Base-by-base conservation (phyloP, 2,888 invertebrate species). In the Cerastis rubricosa region DNA sequence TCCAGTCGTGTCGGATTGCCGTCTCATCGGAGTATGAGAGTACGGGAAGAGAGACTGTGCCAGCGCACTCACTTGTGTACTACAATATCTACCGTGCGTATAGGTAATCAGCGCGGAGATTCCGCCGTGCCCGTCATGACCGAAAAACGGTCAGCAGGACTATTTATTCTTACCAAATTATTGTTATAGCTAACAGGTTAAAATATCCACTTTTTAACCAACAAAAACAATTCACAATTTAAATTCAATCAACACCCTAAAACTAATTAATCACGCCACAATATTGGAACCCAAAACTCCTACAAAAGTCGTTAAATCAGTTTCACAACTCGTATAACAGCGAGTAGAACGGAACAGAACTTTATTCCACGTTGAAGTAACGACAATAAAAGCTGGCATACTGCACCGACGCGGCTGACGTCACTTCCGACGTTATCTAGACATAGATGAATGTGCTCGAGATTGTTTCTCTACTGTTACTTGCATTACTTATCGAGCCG, bases 371-470 rank as follows among this genome's bases (percentile, higher is more conserved):
- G 66, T 67, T 85, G 74, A 79, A 85, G 76, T 76, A 83, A 76
- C 69, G 78, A 86, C 85, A 85, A 85, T 87, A 87, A 85, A 85
- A 85, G 74, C 74, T 76, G 79, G 84, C 83, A 87, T 77, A 88
- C 77, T 82, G 81, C 77, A 77, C 73, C 70, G 80, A 80, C 80
- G 71, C 68, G 71, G 72, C 68, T 86, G 88, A 59, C 57, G 57
- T 17, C 3, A 8, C 14, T 43, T 64, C 43, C 89, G 90, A 92
- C 90, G 85, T 81, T 89, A 91, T 90, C 91, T 90, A 80, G 93
- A 93, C 93, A 83, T 82, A 88, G 93, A 93, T 90, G 90, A 93
- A 94, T 93, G 93, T 88, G 83, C 83, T 69, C 68, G 64, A 87
- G 85, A 85, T 88, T 88, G 87, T 89, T 85, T 78, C 80, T 81